These are phyloP conservation scores for Pomatostomus ruficeps DNA, from an alignment of 2,113 vertebrate genomes.

Conservation along the genomic window DNA sequence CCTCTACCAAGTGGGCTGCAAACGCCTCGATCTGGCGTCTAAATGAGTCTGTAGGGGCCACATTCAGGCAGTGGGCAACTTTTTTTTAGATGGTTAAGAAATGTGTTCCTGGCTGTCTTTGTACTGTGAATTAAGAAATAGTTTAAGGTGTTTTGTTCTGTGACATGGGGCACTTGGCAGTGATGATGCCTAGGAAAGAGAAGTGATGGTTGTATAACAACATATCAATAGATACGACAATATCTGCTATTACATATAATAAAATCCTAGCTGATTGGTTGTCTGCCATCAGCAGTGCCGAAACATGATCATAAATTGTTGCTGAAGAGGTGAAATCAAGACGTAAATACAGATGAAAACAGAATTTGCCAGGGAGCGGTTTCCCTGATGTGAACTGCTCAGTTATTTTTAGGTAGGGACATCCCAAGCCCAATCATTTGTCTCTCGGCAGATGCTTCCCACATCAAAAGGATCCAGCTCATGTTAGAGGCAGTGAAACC, in stretches of 20 bases:
- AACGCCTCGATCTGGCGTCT: neutral
- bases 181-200: neutral
- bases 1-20: neutral
- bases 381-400: constrained; percentile 7
- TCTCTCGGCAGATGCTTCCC: constrained; percentile 18
- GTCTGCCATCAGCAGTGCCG: neutral
- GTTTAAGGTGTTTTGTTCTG: neutral
- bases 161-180: neutral
- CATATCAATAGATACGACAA: neutral
- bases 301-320: neutral
- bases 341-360: neutral
- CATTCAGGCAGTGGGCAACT: neutral
- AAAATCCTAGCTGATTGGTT: neutral
- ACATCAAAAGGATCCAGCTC: neutral
- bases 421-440: neutral
- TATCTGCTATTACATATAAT: neutral
- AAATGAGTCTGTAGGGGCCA: neutral
- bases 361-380: neutral
- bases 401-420: constrained; percentile 22
- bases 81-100: neutral
- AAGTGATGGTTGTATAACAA: neutral
- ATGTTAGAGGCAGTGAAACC: constrained; percentile 9
- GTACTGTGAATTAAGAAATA: neutral
- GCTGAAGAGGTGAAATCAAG: neutral
- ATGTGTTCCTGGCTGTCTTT: neutral